Base-by-base conservation (phyloP, 1,140 invertebrate genomes). In the Elymnias hypermnestra region DNA sequence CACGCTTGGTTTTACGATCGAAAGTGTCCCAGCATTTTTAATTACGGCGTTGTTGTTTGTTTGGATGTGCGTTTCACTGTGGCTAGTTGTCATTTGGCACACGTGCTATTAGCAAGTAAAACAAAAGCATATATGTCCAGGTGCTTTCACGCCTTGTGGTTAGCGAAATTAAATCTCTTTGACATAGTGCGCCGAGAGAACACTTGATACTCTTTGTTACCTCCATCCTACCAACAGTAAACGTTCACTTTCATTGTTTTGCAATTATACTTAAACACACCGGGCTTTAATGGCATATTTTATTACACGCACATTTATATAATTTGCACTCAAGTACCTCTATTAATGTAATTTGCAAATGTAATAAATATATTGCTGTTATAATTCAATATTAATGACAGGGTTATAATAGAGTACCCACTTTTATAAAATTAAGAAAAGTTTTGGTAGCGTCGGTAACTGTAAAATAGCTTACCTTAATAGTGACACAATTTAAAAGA, bases 31-130 rank as follows among this genome's bases (percentile, higher is more conserved):
- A 50, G 38, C 51, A 43, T 46, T 43, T 41, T 43, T 53, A 56
- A 53, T 56, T 52, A 53, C 41, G 51, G 39, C 36, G 12, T 42
- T 58, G 56, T 43, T 61, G 60, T 62, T 56, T 56, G 50, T 62
- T 71, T 53, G 53, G 61, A 52, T 48, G 47, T 48, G 59, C 66
- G 57, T 79, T 75, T 77, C 69, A 69, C 64, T 63, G 66, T 69
- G 67, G 63, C 67, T 72, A 56, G 74, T 83, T 79, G 69, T 77
- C 63, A 83, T 77, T 81, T 76, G 57, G 63, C 54, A 63, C 79
- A 73, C 79, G 76, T 69, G 63, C 63, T 69, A 63, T 63, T 60
- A 58, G 53, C 56, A 50, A 47, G 57, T 67, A 56, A 69, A 73
- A 78, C 67, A 73, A 74, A 78, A 71, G 63, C 57, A 3, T 21